Percentiles rank a stretch among this genome's conserved stretches.
phyloP scores from a whole-genome alignment of 1,140 invertebrate genomes.

The Danaus plexippus region DNA sequence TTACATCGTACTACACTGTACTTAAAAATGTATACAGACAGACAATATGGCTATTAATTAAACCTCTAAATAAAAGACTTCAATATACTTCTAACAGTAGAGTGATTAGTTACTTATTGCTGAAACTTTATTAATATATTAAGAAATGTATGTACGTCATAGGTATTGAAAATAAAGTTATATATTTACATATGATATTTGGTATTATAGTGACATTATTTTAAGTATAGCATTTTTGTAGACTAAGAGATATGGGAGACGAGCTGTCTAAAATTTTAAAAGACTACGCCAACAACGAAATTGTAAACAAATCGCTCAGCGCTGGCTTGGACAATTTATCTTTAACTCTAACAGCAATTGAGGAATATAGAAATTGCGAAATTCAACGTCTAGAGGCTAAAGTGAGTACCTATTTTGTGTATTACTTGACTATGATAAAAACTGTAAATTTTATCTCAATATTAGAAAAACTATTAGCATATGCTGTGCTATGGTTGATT shows the following conservation, averaged over 20 bases:
- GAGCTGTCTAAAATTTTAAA: slow-evolving; percentile 77
- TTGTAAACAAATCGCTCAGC: slow-evolving; percentile 78
- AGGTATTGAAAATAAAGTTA: slow-evolving; percentile 3
- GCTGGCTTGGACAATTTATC: slow-evolving; percentile 76
- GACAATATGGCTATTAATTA: too few species aligned
- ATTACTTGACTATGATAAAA: background rate
- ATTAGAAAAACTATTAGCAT: background rate
- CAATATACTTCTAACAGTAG: too few species aligned
- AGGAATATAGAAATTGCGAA: slow-evolving; percentile 80
- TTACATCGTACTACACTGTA: too few species aligned
- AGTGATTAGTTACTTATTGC: too few species aligned
- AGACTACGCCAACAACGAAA: slow-evolving; percentile 78
- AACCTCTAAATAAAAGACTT: too few species aligned
- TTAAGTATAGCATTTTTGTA: slow-evolving; percentile 34
- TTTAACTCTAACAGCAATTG: slow-evolving; percentile 76
- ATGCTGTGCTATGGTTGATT: too few species aligned
- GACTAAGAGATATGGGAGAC: slow-evolving; percentile 79
- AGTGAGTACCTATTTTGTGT: slow-evolving; percentile 33
- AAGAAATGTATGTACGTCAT: background rate
- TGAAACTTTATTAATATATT: background rate
- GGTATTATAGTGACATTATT: background rate
- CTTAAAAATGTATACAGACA: too few species aligned
- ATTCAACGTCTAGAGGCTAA: slow-evolving; percentile 80
- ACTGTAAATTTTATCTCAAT: background rate
- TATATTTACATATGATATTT: background rate